Evolutionary conservation across 2,113 vertebrate genomes (phyloP), one percentile per base, ranked within the genome.

Genomic region (Tychaedon coryphoeus): DNA sequence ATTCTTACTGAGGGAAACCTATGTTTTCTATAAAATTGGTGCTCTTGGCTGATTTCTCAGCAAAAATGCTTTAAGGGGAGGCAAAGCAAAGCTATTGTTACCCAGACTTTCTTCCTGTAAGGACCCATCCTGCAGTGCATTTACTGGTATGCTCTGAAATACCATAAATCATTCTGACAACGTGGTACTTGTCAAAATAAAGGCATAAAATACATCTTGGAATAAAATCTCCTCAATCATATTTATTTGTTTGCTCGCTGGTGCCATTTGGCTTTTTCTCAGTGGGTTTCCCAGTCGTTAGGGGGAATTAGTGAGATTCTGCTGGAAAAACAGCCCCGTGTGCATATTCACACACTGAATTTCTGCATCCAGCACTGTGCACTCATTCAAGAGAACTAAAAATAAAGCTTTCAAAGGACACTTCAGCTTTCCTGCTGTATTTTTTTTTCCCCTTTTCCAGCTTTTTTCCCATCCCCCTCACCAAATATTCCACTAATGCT

Each of bases 91-190:
- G 90, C 91, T 56, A 69, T 95, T 95, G 84, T 95, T 73, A 60
- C 88, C 62, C 58, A 81, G 84, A 94, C 81, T 96, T 94, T 67
- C 86, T 71, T 90, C 85, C 78, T 87, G 77, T 79, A 94, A 92
- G 85, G 82, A 92, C 86, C 88, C 78, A 84, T 58, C 84, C 38
- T 73, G 72, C 54, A 72, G 75, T 69, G 75, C 92, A 91, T 93
- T 95, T 95, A 91, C 86, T 95, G 86, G 77, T 95, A 45, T 3
- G 58, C 90, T 88, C 66, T 67, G 94, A 96, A 96, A 94, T 72
- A 75, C 69, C 95, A 97, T 97, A 97, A 97, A 97, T 97, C 97
- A 97, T 95, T 74, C 76, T 93, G 94, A 96, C 96, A 92, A 94
- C 36, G 40, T 51, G 94, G 90, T 94, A 82, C 95, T 95, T 96